Conservation (phyloP, 1,140 invertebrate species). For the Zeugodacus cucurbitae region DNA sequence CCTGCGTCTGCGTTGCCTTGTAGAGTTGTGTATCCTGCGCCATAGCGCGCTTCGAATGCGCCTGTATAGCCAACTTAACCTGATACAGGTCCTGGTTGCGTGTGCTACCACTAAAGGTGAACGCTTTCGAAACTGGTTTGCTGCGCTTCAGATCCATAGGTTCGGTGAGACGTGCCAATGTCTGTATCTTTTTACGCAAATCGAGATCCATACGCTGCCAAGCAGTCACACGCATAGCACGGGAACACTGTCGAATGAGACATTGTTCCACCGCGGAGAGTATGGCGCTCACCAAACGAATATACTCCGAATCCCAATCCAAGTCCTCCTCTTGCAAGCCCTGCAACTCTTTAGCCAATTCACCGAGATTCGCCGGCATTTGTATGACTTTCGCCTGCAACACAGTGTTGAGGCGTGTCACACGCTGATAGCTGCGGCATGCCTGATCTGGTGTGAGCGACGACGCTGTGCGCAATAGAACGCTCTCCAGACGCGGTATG, state of each 20-base stretch:
- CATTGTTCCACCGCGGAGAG: conserved; percentile 72
- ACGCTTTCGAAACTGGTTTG: conserved; percentile 57
- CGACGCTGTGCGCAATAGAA: conserved; percentile 73
- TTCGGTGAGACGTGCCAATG: conserved; percentile 69
- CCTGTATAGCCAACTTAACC: conserved; percentile 71
- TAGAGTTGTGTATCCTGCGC: conserved; percentile 59
- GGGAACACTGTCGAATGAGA: conserved; percentile 72
- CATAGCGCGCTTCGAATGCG: conserved; percentile 65
- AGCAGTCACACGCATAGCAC: conserved; percentile 72
- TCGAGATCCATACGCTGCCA: conserved; percentile 75
- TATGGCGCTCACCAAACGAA: conserved; percentile 63
- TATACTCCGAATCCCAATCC: conserved; percentile 65
- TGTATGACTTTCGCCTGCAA: conserved; percentile 62
- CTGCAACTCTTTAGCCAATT: conserved; percentile 59
- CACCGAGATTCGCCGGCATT: conserved; percentile 59
- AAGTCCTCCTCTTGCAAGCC: conserved; percentile 63
- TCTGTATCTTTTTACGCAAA: conserved; percentile 71
- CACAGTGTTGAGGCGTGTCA: conserved; percentile 60
- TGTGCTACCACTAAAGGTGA: conserved; percentile 59
- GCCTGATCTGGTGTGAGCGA: conserved; percentile 76
- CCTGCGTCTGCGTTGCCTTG: conserved; percentile 60
- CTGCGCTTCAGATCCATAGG: conserved; percentile 56
- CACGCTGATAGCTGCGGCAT: conserved; percentile 73
- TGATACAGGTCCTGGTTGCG: conserved; percentile 70
- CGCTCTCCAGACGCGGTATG: conserved; percentile 75